Percentiles rank a stretch among this genome's conserved stretches.
Conservation (phyloP, 2,888 invertebrate genomes). For the Eupithecia vulgata region DNA sequence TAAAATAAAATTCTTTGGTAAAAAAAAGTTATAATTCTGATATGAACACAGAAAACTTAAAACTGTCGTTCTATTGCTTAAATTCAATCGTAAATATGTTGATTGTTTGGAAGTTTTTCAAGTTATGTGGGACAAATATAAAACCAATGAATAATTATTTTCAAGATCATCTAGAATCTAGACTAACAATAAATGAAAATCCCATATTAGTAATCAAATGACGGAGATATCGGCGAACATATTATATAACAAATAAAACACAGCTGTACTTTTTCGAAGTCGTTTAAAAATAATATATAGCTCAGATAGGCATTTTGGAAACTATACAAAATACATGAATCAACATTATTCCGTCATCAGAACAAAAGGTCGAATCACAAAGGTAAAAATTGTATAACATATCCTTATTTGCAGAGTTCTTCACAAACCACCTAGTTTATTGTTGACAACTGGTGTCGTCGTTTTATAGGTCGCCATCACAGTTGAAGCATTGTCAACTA, state of each 20-base stretch:
- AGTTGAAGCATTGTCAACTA: slow-evolving; percentile 64
- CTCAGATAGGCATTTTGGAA: neutral
- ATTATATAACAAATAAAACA: no score
- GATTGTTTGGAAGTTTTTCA: no score
- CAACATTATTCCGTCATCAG: neutral
- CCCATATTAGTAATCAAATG: no score
- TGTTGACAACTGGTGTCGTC: slow-evolving; percentile 66
- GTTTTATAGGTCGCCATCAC: slow-evolving; percentile 65
- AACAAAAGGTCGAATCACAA: slow-evolving; percentile 23
- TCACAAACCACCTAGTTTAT: slow-evolving; percentile 49
- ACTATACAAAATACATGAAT: neutral
- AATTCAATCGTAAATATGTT: neutral
- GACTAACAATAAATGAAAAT: no score
- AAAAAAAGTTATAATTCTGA: neutral
- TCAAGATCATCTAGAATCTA: no score
- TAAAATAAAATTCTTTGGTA: no score
- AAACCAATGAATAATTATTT: no score
- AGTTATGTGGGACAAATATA: no score
- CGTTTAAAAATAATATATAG: neutral
- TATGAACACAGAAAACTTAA: neutral
- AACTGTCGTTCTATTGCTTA: neutral
- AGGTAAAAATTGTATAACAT: slow-evolving; percentile 31
- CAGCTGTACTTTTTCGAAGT: no score
- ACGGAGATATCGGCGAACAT: no score
- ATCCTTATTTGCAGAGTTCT: slow-evolving; percentile 45